A percentile compares a stretch with the other conserved stretches of the same genome.
These are phyloP conservation scores for Nibea coibor DNA, from an alignment of 2,113 vertebrate genomes.

Conservation along the genomic window DNA sequence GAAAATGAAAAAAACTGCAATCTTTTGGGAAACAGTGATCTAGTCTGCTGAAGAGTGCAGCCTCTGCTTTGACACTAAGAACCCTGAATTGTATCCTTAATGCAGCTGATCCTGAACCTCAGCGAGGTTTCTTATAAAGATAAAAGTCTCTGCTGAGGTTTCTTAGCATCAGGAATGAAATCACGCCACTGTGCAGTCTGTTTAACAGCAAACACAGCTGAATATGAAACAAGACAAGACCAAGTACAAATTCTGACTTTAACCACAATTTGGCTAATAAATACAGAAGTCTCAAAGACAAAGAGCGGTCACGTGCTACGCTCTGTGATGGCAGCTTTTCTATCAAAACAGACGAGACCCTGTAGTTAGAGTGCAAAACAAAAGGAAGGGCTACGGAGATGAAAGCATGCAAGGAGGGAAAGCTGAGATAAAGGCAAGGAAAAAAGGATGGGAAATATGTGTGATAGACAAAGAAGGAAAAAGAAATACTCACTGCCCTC, in stretches of 20 bases:
- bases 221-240: neutral
- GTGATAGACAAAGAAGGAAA: conserved; percentile 17
- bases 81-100: neutral
- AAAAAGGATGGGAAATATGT: neutral
- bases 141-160: neutral
- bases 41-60: neutral
- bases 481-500: conserved; percentile 74
- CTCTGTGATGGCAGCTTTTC: neutral
- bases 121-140: neutral
- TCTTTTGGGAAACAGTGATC: neutral
- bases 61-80: neutral
- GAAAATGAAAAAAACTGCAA: no score
- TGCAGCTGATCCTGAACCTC: neutral
- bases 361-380: conserved; percentile 17
- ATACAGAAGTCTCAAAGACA: neutral
- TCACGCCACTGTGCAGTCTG: neutral
- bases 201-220: neutral
- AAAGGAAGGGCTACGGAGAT: neutral
- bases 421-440: neutral
- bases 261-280: neutral
- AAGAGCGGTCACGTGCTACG: neutral
- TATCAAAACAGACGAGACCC: conserved; percentile 18
- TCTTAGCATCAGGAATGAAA: neutral
- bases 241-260: neutral
- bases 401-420: neutral